phyloP scores from a whole-genome alignment of 2,113 vertebrate genomes.

The Chaetura pelagica region DNA sequence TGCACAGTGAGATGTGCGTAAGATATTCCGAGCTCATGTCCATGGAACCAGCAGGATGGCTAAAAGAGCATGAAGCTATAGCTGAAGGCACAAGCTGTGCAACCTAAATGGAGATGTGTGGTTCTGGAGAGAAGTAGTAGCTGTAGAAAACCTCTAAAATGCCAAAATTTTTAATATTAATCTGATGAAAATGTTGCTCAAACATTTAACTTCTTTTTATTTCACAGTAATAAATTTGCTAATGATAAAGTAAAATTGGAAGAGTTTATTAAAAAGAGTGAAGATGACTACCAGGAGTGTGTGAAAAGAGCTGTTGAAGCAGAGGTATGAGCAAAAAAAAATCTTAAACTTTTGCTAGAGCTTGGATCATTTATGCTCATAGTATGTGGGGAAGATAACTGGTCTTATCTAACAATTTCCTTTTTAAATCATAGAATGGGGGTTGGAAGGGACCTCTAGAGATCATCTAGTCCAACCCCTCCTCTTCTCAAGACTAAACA shows the following conservation, averaged over 20 bases:
- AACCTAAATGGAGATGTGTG: not conserved
- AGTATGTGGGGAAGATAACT: not conserved
- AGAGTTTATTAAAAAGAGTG: conserved; percentile 78
- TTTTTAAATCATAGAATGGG: not conserved
- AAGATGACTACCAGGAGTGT: conserved; percentile 52
- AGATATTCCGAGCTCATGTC: not conserved
- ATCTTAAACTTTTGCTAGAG: not conserved
- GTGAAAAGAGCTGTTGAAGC: conserved; percentile 79
- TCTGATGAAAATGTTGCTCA: not conserved
- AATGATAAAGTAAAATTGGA: conserved; percentile 85
- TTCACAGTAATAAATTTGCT: conserved; percentile 81
- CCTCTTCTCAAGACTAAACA: too few relatives aligned
- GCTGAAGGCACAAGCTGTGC: not conserved
- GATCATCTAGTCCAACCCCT: too few relatives aligned
- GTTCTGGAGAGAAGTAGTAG: not conserved
- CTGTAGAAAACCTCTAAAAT: not conserved
- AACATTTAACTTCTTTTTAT: not conserved
- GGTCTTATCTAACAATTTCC: not conserved
- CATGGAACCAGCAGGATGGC: not conserved
- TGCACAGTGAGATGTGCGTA: not conserved
- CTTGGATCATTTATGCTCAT: not conserved
- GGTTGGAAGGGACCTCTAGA: too few relatives aligned
- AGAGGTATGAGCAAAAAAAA: conserved; percentile 76
- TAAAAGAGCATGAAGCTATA: fast-evolving
- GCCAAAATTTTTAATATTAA: not conserved